Base-by-base conservation (phyloP, 92 coral and sea anemone genomes). In the Zoanthus solanderi region DNA sequence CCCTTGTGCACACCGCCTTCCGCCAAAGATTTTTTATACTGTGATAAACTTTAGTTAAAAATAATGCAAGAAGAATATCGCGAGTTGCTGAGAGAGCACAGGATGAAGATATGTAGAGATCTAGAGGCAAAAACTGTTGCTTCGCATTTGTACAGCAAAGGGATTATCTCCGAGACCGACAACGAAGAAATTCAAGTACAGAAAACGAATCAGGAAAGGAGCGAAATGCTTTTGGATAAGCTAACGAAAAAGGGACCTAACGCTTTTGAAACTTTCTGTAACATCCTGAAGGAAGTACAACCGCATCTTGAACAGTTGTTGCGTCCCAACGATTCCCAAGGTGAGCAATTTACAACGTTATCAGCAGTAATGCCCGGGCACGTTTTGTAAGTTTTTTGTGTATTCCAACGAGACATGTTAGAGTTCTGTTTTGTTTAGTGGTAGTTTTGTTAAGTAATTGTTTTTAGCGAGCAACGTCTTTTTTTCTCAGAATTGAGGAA, bases 41-140 rank as follows among this genome's bases (percentile, higher is more conserved):
- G 61, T 18, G 42, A 66, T 50, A 7, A 17, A 4, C 42, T 30
- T 78, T 23, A 23, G 23, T 23, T 23, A n/a, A 45, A 23, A 46
- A 44, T 17, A 12, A 95, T 95, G 98, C 85, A 95, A n/a, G 91
- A 89, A 28, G 79, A 85, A 65, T 91, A 95, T 69, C 88, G 98
- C 37, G 76, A 85, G 54, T 47, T 78, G 29, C 90, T 95, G 45
- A 90, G 93, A 48, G 84, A 18, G 48, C 87, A 95, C 61, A 84
- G 96, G 13, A 67, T 72, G 84, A 45, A 57, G 10, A 63, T 95
- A 68, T 17, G 88, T 17, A 90, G 79, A 67, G 98, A 95, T 92
- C 48, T 95, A 53, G 98, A 95, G 65, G 94, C 98, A 61, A 88
- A 88, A 11, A 88, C 60, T 85, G 92, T 93, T 37, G 94, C 98